Percentiles rank a stretch among this genome's conserved stretches.
phyloP scores from a whole-genome alignment of 2,797 vertebrate genomes.

The Ctenochaetus hawaiiensis region DNA sequence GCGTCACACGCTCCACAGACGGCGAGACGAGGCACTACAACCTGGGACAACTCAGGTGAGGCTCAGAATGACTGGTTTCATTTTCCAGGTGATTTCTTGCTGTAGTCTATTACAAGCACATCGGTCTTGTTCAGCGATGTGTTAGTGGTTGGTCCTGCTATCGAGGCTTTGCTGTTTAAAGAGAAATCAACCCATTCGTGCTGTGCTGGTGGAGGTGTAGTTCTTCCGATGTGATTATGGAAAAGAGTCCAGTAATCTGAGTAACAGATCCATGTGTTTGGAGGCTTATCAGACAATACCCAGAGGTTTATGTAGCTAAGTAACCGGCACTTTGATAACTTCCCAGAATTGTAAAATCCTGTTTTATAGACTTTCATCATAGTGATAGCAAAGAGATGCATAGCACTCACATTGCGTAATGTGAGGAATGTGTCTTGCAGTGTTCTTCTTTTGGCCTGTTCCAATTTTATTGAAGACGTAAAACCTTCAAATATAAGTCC shows the following conservation, averaged over 20 bases:
- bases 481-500: background rate
- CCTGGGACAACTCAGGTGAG: constrained; percentile 92
- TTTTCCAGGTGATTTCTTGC: background rate
- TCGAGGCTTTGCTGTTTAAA: background rate
- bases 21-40: constrained; percentile 94
- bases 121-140: too few species aligned
- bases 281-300: background rate
- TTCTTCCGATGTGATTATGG: background rate
- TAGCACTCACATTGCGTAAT: background rate
- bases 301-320: background rate
- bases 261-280: background rate
- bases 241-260: background rate
- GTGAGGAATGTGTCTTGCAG: background rate
- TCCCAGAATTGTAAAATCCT: background rate
- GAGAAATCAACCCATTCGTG: background rate
- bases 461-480: background rate
- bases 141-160: too few species aligned
- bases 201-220: background rate
- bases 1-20: constrained; percentile 92
- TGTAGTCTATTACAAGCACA: too few species aligned
- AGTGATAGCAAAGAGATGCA: background rate
- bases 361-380: background rate
- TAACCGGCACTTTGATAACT: background rate
- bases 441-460: background rate
- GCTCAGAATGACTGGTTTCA: background rate